Evolutionary conservation across 1,140 invertebrate species (phyloP).

Genomic region (Zaprionus ornatus): DNA sequence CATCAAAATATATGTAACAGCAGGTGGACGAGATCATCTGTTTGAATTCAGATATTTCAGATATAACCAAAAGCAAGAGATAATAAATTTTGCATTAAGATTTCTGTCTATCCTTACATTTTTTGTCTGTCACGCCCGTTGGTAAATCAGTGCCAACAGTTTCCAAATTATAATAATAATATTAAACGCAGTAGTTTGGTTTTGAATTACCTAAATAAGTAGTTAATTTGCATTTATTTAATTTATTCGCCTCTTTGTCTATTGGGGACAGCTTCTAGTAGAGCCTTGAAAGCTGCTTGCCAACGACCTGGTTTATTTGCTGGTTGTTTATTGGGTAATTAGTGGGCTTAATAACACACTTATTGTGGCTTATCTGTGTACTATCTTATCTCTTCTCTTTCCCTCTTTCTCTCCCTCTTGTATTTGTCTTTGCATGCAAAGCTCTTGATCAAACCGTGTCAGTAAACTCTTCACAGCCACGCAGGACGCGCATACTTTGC

Average conservation of each 20-base stretch:
- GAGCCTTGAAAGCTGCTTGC: not conserved
- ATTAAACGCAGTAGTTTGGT: too few species aligned
- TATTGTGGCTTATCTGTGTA: not conserved
- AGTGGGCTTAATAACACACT: not conserved
- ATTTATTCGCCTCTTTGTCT: not conserved
- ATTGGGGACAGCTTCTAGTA: not conserved
- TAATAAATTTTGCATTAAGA: too few species aligned
- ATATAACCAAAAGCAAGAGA: too few species aligned
- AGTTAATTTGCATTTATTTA: not conserved
- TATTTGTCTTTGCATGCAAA: slow-evolving; percentile 23
- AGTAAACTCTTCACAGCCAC: slow-evolving; percentile 20
- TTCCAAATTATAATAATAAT: not conserved
- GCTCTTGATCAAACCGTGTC: slow-evolving; percentile 49
- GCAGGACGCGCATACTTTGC: slow-evolving; percentile 67
- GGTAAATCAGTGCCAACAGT: not conserved
- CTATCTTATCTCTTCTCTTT: not conserved
- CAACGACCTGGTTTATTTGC: not conserved
- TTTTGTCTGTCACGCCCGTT: too few species aligned
- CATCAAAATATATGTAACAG: too few species aligned
- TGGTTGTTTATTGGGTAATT: not conserved
- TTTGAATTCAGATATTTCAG: too few species aligned
- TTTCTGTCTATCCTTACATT: too few species aligned
- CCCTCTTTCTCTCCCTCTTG: not conserved
- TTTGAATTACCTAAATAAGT: not conserved
- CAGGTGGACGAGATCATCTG: too few species aligned